These are phyloP conservation scores for Rhogogaster chlorosoma DNA, from an alignment of 2,888 invertebrate genomes.

Conservation along the genomic window DNA sequence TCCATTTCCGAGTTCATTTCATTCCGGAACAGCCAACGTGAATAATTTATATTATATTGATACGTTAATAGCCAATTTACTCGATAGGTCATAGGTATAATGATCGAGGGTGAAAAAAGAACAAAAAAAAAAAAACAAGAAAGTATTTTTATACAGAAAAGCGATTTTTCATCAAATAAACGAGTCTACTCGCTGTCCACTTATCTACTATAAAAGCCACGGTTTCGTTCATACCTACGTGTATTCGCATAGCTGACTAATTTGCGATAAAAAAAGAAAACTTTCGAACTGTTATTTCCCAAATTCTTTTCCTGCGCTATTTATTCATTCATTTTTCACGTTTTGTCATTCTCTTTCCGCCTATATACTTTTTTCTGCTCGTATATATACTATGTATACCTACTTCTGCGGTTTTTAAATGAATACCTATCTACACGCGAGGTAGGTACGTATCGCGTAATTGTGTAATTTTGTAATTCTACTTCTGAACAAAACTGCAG, in stretches of 20 bases:
- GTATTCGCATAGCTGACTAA: not conserved
- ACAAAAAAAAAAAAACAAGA: not conserved
- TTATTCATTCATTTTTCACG: not conserved
- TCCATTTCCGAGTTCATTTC: not conserved
- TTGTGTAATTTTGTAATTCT: not conserved
- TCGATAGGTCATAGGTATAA: not conserved
- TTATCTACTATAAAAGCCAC: not conserved
- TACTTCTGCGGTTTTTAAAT: not conserved
- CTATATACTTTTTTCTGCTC: not conserved
- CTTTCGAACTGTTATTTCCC: too few species aligned
- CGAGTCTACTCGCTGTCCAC: not conserved
- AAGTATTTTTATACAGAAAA: not conserved
- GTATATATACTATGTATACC: too few species aligned
- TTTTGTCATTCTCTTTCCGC: too few species aligned
- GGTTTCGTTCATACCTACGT: too few species aligned
- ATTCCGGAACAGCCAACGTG: not conserved
- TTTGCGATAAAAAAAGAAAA: not conserved
- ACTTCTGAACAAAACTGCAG: not conserved
- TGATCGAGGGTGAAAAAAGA: not conserved
- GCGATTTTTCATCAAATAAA: not conserved
- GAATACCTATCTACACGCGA: not conserved
- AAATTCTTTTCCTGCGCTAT: too few species aligned
- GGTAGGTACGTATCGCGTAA: not conserved
- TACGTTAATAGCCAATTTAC: constrained; percentile 8
- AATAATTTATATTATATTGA: constrained; percentile 10